phyloP scores from a whole-genome alignment of 1,140 invertebrate species.

The Physella acuta region DNA sequence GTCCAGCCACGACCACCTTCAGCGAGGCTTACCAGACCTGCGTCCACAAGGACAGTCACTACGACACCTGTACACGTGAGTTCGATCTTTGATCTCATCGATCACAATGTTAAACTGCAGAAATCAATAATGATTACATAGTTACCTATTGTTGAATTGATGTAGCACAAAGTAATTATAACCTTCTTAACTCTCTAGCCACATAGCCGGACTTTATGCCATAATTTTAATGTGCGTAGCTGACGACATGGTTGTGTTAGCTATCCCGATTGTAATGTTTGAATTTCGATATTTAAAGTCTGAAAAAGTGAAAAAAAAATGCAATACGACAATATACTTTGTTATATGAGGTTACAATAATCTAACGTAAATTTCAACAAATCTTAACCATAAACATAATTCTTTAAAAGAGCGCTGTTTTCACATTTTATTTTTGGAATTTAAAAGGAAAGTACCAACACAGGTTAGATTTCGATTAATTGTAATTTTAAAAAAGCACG shows the following conservation, averaged over 20 bases:
- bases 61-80: neutral
- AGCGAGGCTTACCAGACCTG: neutral
- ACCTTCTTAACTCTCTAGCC: neutral
- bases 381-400: too few relatives aligned
- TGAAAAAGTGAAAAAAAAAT: neutral
- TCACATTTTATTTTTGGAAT: neutral
- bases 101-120: too few relatives aligned
- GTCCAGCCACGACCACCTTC: too few relatives aligned
- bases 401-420: neutral
- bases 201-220: too few relatives aligned
- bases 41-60: neutral
- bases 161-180: neutral
- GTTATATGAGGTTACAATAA: neutral
- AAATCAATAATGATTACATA: too few relatives aligned
- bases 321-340: neutral
- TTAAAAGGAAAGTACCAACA: neutral
- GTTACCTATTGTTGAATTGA: too few relatives aligned
- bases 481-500: neutral
- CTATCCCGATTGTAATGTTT: neutral
- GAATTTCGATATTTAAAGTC: neutral
- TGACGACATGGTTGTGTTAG: too few relatives aligned
- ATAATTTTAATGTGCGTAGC: neutral
- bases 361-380: too few relatives aligned
- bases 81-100: too few relatives aligned
- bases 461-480: neutral